Percentiles rank a stretch among this genome's conserved stretches.
phyloP scores from a whole-genome alignment of 1,140 invertebrate species.

The Drosophila ficusphila region DNA sequence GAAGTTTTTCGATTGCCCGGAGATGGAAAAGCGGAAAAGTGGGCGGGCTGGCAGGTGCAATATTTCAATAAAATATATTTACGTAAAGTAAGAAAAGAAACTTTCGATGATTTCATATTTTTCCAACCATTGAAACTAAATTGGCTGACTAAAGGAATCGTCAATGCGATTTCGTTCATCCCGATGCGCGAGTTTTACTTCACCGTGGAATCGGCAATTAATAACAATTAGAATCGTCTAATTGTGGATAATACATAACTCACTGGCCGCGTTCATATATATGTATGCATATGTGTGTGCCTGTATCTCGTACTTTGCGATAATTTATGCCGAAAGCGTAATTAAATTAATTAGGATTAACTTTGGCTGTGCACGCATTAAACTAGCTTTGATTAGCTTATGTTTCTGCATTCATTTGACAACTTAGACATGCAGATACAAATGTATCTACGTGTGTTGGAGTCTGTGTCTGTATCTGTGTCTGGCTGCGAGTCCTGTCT shows the following conservation, averaged over 20 bases:
- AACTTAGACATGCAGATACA: slow-evolving; percentile 70
- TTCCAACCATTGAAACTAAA: slow-evolving; percentile 52
- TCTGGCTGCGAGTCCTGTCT: background rate
- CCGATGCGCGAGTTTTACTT: slow-evolving; percentile 10
- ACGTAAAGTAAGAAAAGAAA: slow-evolving; percentile 44
- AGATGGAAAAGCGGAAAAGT: background rate
- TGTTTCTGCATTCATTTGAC: slow-evolving; percentile 59
- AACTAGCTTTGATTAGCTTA: slow-evolving; percentile 82
- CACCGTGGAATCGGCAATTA: slow-evolving; percentile 54
- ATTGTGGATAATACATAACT: slow-evolving; percentile 70
- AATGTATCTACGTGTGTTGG: slow-evolving; percentile 58
- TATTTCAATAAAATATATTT: slow-evolving; percentile 80
- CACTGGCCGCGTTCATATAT: slow-evolving; percentile 1
- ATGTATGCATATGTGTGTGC: slow-evolving; percentile 9
- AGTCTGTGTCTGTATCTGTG: background rate
- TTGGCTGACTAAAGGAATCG: slow-evolving; percentile 9
- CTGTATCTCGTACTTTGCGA: slow-evolving; percentile 56
- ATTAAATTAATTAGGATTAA: slow-evolving; percentile 83
- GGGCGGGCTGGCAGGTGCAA: slow-evolving; percentile 48
- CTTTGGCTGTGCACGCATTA: slow-evolving; percentile 81
- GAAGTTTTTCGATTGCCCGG: slow-evolving; percentile 52
- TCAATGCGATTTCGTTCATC: slow-evolving; percentile 2
- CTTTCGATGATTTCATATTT: slow-evolving; percentile 74
- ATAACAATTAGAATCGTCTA: slow-evolving; percentile 73
- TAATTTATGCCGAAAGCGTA: slow-evolving; percentile 80